Percentiles rank a stretch among this genome's conserved stretches.
These are phyloP conservation scores for Chloropsis hardwickii DNA, from an alignment of 2,113 vertebrate species.

Conservation along the genomic window DNA sequence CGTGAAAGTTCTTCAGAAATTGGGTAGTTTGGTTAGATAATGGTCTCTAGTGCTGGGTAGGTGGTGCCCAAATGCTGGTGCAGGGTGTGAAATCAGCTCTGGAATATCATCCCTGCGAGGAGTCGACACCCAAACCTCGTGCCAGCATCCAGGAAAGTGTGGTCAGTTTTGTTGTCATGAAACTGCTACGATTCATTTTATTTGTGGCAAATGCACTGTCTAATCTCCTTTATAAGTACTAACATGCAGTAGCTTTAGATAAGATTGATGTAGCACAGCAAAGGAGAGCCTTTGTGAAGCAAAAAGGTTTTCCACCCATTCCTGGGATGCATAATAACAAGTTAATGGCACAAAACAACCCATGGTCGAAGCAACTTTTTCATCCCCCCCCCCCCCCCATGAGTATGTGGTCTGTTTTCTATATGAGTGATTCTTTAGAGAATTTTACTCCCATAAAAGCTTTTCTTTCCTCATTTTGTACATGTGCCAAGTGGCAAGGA, in stretches of 20 bases:
- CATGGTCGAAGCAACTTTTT: not conserved
- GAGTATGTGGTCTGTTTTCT: not conserved
- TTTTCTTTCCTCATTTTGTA: not conserved
- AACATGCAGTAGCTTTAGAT: not conserved
- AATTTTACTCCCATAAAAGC: conserved; percentile 37
- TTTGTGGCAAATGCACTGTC: not conserved
- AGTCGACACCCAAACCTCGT: not conserved
- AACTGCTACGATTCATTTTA: not conserved
- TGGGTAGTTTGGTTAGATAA: not conserved
- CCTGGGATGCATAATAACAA: not conserved
- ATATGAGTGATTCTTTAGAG: not conserved
- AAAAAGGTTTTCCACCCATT: not conserved
- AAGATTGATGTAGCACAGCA: not conserved
- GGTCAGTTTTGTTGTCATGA: not conserved
- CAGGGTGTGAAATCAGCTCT: not conserved
- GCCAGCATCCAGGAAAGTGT: not conserved
- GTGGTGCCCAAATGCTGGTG: not conserved
- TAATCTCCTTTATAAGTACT: not conserved
- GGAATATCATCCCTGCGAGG: not conserved
- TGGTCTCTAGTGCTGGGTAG: not conserved
- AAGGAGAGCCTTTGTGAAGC: not conserved
- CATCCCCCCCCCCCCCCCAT: not conserved
- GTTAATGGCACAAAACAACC: not conserved
- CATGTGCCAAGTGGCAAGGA: not conserved
- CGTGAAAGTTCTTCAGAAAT: not conserved